Base-by-base conservation (phyloP, 92 coral and sea anemone genomes). In the Palythoa grandiflora region DNA sequence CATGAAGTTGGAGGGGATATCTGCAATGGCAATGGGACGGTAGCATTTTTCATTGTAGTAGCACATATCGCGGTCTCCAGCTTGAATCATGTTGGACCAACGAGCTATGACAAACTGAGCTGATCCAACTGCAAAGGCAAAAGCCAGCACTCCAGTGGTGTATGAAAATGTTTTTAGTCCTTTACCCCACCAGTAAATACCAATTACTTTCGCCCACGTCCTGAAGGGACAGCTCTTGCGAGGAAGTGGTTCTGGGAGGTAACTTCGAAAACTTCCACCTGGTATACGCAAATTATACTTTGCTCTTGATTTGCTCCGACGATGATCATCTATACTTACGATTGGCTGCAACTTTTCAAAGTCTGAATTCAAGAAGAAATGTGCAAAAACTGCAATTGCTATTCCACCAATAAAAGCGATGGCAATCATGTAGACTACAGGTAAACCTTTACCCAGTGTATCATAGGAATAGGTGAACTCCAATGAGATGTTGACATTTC, bases 21-120 rank as follows among this genome's bases (percentile, higher is more conserved):
- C 98, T 3, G 95, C 92, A 71, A 90, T 47, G 19, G 99, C 91
- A 51, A 94, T 95, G 6, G 98, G 94, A 51, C 99, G 91, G 90
- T 96, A 96, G 73, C 98, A 96, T 38, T 92, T 87, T 75, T 96
- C 99, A 79, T 96, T 96, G 91, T 96, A 96, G 89, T 95, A 96
- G 84, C 99, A 96, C 20, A 92, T 84, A 65, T 96, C 99, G 3
- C 99, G 98, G 90, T 96, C 78, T 9, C 99, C 99, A n/a, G 91
- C 90, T 65, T 91, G 73, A 17, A 95, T 93, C 99, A 96, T 96
- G 68, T 89, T 93, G 35, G 93, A 91, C 99, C 99, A 96, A 59
- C 95, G 96, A 2, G 94, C 95, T 78, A 96, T 94, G 3, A 96
- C 98, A 80, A 96, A 96, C 86, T 96, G 98, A 35, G 96, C 95